Conservation (phyloP, 2,888 invertebrate species). For the Melieria crassipennis region DNA sequence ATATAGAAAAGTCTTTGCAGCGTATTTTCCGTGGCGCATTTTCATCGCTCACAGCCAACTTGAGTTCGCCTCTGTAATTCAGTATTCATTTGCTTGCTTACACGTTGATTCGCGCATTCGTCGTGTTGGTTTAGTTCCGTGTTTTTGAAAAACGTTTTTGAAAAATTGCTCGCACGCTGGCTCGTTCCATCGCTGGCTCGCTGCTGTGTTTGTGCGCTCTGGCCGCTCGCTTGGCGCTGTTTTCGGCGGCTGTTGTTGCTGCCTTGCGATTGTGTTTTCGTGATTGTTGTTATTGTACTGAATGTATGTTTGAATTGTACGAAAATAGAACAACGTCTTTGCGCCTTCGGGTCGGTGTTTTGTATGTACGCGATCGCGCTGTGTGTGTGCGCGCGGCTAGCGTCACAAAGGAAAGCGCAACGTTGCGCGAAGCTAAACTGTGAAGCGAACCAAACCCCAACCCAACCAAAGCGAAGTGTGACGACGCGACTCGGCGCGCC, state of each 20-base stretch:
- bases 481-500: not conserved
- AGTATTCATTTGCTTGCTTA: conserved; percentile 55
- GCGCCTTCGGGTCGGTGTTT: conserved; percentile 9
- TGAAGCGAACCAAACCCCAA: not conserved
- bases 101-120: conserved; percentile 44
- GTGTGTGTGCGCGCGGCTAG: too few species aligned
- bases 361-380: conserved; percentile 3
- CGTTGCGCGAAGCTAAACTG: not conserved
- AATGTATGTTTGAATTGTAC: too few species aligned
- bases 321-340: conserved; percentile 36
- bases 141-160: conserved; percentile 42
- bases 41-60: conserved; percentile 53
- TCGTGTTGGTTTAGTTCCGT: conserved; percentile 45
- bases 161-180: conserved; percentile 18
- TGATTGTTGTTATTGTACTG: too few species aligned
- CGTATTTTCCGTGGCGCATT: conserved; percentile 17
- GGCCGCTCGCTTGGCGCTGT: too few species aligned
- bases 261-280: too few species aligned
- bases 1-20: conserved; percentile 1
- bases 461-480: conserved; percentile 3
- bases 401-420: not conserved
- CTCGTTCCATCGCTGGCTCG: too few species aligned
- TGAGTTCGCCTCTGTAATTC: conserved; percentile 60
- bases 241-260: too few species aligned
- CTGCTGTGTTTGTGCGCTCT: too few species aligned